phyloP scores from a whole-genome alignment of 2,888 invertebrate genomes.

The Drosophila antonietae region DNA sequence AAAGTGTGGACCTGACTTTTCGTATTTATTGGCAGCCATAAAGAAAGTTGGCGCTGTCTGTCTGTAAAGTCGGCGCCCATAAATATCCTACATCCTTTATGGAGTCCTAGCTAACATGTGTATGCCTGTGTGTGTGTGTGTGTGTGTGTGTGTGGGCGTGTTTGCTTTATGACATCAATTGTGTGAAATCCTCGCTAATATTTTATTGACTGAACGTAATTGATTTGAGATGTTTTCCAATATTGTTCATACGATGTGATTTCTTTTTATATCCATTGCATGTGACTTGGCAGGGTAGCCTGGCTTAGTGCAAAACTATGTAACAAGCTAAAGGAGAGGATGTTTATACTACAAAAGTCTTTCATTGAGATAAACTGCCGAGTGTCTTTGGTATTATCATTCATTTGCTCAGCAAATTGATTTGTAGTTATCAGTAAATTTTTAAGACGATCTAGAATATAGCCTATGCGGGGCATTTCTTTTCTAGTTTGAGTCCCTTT shows the following conservation, averaged over 20 bases:
- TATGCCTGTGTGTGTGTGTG: conserved; percentile 25
- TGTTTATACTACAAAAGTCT: not conserved
- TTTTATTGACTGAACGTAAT: conserved; percentile 81
- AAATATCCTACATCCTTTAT: conserved; percentile 46
- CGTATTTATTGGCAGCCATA: conserved; percentile 75
- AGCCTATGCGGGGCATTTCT: too few species aligned
- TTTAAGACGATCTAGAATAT: too few species aligned
- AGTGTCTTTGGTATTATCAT: not conserved
- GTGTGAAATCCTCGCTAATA: conserved; percentile 74
- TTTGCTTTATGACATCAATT: conserved; percentile 74
- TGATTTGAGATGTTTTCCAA: conserved; percentile 78
- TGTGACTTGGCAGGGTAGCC: too few species aligned
- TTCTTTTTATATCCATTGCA: not conserved
- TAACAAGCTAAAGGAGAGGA: not conserved
- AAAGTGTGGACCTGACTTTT: conserved; percentile 70
- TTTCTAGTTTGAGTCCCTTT: too few species aligned
- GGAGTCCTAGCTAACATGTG: not conserved
- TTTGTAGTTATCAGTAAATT: not conserved
- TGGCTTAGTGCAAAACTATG: not conserved
- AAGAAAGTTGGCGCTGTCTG: conserved; percentile 67
- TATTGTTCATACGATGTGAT: conserved; percentile 3
- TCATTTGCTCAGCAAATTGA: not conserved
- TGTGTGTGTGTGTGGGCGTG: conserved; percentile 32
- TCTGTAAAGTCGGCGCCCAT: conserved; percentile 56
- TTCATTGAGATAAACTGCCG: not conserved